Conservation (phyloP, 2,797 vertebrate species). For the Enteromius mattozi region DNA sequence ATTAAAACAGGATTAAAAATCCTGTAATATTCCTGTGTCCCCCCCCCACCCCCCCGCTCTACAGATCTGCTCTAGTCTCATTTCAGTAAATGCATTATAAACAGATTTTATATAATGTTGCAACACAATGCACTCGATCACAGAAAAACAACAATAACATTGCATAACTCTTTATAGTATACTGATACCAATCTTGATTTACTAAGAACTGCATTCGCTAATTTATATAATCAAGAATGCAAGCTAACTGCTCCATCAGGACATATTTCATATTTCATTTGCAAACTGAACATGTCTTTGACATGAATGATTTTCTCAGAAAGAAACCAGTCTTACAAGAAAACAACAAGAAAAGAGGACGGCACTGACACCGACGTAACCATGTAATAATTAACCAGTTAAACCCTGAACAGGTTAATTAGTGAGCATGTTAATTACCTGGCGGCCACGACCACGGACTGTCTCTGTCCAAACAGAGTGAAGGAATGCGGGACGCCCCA, state of each 20-base stretch:
- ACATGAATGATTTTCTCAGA: background rate
- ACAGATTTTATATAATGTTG: background rate
- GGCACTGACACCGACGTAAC: background rate
- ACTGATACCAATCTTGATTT: background rate
- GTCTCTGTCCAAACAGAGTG: constrained; percentile 88
- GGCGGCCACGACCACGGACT: constrained; percentile 92
- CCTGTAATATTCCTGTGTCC: background rate
- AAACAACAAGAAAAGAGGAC: background rate
- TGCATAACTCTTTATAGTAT: background rate
- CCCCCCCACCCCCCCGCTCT: background rate
- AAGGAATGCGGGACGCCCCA: constrained; percentile 97
- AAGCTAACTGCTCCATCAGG: background rate
- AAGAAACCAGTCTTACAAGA: background rate
- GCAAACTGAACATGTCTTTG: background rate
- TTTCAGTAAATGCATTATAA: background rate
- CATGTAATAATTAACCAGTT: background rate
- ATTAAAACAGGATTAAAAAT: no score
- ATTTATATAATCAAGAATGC: background rate
- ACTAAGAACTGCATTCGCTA: background rate
- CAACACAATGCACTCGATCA: background rate
- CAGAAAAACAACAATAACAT: background rate
- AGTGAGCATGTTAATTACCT: constrained; percentile 77
- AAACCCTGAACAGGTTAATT: background rate
- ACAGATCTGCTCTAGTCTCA: background rate
- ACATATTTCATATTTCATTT: background rate